phyloP scores from a whole-genome alignment of 2,797 vertebrate genomes.

The Gymnothorax javanicus region DNA sequence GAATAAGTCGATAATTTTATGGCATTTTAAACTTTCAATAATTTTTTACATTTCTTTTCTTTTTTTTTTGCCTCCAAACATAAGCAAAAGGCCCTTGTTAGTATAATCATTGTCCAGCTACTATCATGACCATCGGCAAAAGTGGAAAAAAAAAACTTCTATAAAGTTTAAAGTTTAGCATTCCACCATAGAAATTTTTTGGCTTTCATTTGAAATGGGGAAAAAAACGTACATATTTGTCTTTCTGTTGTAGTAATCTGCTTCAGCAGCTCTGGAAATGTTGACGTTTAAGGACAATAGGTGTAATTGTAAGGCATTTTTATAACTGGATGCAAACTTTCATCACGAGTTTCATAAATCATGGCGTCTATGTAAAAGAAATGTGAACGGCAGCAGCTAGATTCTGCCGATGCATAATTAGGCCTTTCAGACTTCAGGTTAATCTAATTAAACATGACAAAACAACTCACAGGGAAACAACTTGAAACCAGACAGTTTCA shows the following conservation, averaged over 20 bases:
- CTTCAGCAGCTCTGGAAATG: background rate
- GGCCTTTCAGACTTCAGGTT: background rate
- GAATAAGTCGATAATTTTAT: too few species aligned
- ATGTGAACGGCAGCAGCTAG: background rate
- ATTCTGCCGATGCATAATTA: background rate
- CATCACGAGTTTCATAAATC: background rate
- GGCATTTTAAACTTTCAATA: too few species aligned
- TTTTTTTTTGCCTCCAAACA: too few species aligned
- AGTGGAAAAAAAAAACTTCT: background rate
- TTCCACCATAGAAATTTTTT: too few species aligned
- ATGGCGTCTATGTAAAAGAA: background rate
- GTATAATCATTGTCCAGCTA: background rate
- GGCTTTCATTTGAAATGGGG: background rate
- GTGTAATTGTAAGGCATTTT: background rate
- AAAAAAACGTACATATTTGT: background rate
- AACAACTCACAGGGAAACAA: background rate
- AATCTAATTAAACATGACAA: background rate
- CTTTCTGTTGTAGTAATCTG: too few species aligned
- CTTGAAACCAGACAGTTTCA: background rate
- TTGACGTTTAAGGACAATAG: background rate
- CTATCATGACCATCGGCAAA: background rate
- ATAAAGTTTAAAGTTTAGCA: too few species aligned
- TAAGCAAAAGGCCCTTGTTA: background rate
- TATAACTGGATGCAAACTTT: background rate
- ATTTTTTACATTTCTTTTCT: too few species aligned